phyloP scores from a whole-genome alignment of 1,140 invertebrate species.

The Leptopilina clavipes region DNA sequence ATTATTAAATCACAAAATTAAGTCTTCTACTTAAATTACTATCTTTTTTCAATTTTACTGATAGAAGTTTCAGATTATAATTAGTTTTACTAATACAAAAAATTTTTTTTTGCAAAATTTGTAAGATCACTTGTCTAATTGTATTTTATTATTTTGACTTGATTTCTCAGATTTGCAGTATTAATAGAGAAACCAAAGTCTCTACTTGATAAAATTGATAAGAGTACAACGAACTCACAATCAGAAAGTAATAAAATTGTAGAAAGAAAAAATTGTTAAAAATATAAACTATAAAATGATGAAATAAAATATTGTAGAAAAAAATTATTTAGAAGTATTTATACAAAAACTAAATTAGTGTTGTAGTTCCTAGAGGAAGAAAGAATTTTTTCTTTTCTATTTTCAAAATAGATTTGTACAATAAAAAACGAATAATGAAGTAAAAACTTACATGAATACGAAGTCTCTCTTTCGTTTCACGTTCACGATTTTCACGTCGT shows the following conservation, averaged over 20 bases:
- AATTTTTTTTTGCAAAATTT: too few species aligned
- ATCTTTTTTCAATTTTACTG: too few species aligned
- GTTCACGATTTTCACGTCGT: constrained; percentile 81
- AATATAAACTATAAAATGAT: background rate
- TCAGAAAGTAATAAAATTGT: background rate
- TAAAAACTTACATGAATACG: constrained; percentile 82
- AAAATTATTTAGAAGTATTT: background rate
- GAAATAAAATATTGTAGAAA: too few species aligned
- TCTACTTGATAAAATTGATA: constrained; percentile 5
- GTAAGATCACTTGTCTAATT: too few species aligned
- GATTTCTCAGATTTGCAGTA: background rate
- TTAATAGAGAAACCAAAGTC: background rate
- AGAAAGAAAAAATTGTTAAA: background rate
- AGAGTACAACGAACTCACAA: background rate
- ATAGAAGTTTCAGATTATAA: too few species aligned
- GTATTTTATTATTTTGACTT: too few species aligned
- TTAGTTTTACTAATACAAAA: too few species aligned
- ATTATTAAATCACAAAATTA: constrained; percentile 32
- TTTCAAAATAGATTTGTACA: background rate
- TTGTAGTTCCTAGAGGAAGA: too few species aligned
- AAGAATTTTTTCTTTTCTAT: too few species aligned
- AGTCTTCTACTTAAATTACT: too few species aligned
- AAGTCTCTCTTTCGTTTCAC: constrained; percentile 84
- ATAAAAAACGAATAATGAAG: background rate
- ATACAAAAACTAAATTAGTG: background rate